Conservation (phyloP, 2,888 invertebrate species). For the Dynastes hyllus region DNA sequence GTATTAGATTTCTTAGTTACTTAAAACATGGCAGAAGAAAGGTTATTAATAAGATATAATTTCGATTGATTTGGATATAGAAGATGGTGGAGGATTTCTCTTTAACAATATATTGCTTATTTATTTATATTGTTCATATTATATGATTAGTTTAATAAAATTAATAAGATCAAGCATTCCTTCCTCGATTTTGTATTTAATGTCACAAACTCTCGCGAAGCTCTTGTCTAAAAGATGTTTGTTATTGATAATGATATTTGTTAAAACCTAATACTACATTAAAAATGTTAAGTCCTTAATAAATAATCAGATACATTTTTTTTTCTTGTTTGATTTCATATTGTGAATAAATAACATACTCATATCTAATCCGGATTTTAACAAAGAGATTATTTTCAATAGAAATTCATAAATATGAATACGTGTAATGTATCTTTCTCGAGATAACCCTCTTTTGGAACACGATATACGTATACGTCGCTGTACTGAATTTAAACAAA, state of each 20-base stretch:
- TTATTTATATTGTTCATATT: background rate
- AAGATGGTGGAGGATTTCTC: too few relatives aligned
- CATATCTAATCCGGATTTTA: too few relatives aligned
- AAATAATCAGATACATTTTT: background rate
- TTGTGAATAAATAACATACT: too few relatives aligned
- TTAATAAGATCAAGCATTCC: too few relatives aligned
- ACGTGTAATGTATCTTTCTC: conserved; percentile 33
- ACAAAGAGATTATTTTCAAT: conserved; percentile 2
- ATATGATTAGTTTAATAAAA: too few relatives aligned
- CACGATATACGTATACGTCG: conserved; percentile 52
- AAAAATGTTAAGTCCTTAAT: background rate
- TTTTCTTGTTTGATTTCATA: background rate
- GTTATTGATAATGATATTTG: too few relatives aligned
- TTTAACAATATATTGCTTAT: too few relatives aligned
- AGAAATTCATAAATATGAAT: conserved; percentile 17
- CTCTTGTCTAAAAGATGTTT: too few relatives aligned
- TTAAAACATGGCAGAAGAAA: background rate
- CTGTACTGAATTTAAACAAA: conserved; percentile 59
- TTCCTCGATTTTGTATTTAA: too few relatives aligned
- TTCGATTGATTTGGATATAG: too few relatives aligned
- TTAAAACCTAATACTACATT: too few relatives aligned
- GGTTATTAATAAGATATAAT: background rate
- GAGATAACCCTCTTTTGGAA: conserved; percentile 49
- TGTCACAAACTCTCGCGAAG: too few relatives aligned
- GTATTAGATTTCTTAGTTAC: conserved; percentile 57